A percentile compares a stretch with the other conserved stretches of the same genome.
These are phyloP conservation scores for Xestia ashworthii DNA, from an alignment of 2,888 invertebrate species.

Conservation along the genomic window DNA sequence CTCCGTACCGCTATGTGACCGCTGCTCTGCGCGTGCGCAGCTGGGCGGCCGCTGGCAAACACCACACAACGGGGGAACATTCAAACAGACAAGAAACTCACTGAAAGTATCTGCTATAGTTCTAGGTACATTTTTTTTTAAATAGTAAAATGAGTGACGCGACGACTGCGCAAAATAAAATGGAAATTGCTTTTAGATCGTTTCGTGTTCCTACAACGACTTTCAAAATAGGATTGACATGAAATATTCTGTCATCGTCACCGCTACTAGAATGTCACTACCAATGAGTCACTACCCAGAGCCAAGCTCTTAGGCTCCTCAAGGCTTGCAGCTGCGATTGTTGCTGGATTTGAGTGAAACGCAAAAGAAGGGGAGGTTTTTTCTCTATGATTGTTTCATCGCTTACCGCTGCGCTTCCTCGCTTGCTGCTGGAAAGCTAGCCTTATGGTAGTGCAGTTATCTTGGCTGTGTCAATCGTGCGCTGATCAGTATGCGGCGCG, in stretches of 20 bases:
- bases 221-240: too few relatives aligned
- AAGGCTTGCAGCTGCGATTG: background rate
- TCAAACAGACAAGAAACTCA: background rate
- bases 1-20: constrained; percentile 40
- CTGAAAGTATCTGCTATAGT: background rate
- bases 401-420: background rate
- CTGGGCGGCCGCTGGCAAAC: constrained; percentile 17
- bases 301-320: background rate
- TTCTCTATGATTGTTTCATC: background rate
- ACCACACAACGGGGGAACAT: background rate
- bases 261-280: background rate
- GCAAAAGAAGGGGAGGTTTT: background rate
- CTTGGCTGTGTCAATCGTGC: constrained; percentile 31
- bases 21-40: constrained; percentile 26
- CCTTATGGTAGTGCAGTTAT: constrained; percentile 13
- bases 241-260: background rate
- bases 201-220: too few relatives aligned
- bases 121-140: background rate
- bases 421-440: constrained; percentile 1
- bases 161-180: background rate
- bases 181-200: background rate
- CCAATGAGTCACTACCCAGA: too few relatives aligned
- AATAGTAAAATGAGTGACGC: background rate
- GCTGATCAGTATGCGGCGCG: constrained; percentile 65
- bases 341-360: background rate